A percentile compares a stretch with the other conserved stretches of the same genome.
phyloP scores from a whole-genome alignment of 2,888 invertebrate genomes.

The Nemotelus pantherinus region DNA sequence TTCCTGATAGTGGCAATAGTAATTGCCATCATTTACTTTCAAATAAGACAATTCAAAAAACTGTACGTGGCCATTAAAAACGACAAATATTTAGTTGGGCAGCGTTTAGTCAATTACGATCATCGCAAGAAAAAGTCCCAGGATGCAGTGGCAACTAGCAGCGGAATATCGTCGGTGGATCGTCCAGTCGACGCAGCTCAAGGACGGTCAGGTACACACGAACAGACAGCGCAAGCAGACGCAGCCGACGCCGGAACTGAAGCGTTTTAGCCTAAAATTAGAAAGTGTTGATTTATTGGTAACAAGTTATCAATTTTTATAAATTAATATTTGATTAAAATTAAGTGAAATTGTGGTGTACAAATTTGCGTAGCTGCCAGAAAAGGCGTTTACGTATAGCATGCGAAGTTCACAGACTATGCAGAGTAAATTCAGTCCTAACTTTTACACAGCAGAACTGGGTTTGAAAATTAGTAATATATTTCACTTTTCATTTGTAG shows the following conservation, averaged over 20 bases:
- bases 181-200: background rate
- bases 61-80: slow-evolving; percentile 98
- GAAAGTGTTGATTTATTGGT: slow-evolving; percentile 6
- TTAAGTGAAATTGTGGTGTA: background rate
- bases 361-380: background rate
- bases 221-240: background rate
- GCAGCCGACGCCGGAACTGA: slow-evolving; percentile 18
- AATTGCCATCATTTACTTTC: slow-evolving; percentile 78
- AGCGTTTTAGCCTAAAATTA: slow-evolving; percentile 23
- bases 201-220: too few species aligned
- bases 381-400: background rate
- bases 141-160: slow-evolving; percentile 8
- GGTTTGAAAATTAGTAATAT: too few species aligned
- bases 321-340: background rate
- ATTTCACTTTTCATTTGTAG: too few species aligned
- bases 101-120: slow-evolving; percentile 96
- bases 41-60: slow-evolving; percentile 92
- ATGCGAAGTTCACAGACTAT: too few species aligned
- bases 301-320: too few species aligned
- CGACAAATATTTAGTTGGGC: slow-evolving; percentile 97
- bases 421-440: too few species aligned
- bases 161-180: background rate
- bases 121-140: slow-evolving; percentile 73
- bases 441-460: too few species aligned
- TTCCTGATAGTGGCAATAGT: slow-evolving; percentile 78